phyloP scores from a whole-genome alignment of 2,888 invertebrate species.

The Acanthosepion esculentum region DNA sequence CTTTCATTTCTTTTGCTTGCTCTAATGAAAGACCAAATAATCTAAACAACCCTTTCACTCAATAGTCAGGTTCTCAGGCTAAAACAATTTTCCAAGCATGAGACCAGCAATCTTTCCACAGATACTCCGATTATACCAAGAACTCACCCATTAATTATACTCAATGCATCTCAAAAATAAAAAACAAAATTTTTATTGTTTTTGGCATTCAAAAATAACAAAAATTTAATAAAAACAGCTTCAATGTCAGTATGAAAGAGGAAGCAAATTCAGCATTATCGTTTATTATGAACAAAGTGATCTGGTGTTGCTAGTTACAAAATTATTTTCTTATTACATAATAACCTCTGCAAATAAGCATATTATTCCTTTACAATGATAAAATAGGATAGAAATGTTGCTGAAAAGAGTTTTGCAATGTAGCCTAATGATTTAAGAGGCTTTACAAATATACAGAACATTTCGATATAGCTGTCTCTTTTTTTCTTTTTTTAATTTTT shows the following conservation, averaged over 20 bases:
- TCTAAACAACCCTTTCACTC: not conserved
- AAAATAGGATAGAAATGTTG: not conserved
- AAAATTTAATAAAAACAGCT: not conserved
- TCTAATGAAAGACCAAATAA: constrained; percentile 6
- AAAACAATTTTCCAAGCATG: not conserved
- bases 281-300: not conserved
- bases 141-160: not conserved
- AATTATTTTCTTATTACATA: not conserved
- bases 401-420: not conserved
- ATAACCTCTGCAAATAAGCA: not conserved
- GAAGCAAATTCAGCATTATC: not conserved
- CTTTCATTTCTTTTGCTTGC: not conserved
- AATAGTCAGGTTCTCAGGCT: not conserved
- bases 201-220: not conserved
- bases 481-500: no score
- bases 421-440: no score
- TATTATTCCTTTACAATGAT: not conserved
- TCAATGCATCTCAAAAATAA: not conserved
- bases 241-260: not conserved
- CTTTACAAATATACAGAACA: no score
- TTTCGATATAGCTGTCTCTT: no score
- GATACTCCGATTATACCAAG: not conserved
- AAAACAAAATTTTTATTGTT: not conserved
- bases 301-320: not conserved
- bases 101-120: not conserved